Base-by-base conservation (phyloP, 1,140 invertebrate genomes). In the Hirudo medicinalis region DNA sequence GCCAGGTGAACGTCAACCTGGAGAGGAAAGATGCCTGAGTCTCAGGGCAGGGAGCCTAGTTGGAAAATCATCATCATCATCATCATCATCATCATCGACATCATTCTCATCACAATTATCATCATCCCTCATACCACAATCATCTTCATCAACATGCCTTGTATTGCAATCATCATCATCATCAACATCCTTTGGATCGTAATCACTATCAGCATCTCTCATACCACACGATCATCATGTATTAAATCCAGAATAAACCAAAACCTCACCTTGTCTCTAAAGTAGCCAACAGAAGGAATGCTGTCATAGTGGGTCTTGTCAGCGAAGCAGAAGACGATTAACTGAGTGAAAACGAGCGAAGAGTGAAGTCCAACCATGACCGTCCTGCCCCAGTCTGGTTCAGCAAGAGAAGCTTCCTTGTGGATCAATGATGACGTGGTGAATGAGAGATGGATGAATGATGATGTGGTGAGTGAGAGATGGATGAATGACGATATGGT, bases 1-100 rank as follows among this genome's bases (percentile, higher is more conserved):
- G 93, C 94, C 94, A 97, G 36, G 87, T 85, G 79, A 92, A 97
- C 0, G 89, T 85, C 9, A 97, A 79, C 66, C 87, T 86, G 32
- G 90, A 92, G 9, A 91, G 85, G 80, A 93, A 96, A 25, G 92
- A 92, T 63, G 91, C 86, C 66, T 83, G 80, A 69, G 86, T 82
- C 80, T 96, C 92, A 54, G 94, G 93, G 80, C 90, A 93, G 77
- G 88, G 87, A 76, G 87, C 89, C 85, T 92, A 82, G 71, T 85
- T 9, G 72, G 54, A 67, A 72, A 40, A 54, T 57, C 9, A 49
- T 49, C 43, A 49, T 49, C 43, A 49, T 8, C 43, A 71, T 15
- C 43, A 71, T 19, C 19, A 63, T 43, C 22, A 40, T 53, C 22
- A n/a, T 53, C 27, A n/a, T 22, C 55, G 40, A 25, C 27, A 72